phyloP scores from a whole-genome alignment of 2,113 vertebrate species.

The Podarcis muralis region DNA sequence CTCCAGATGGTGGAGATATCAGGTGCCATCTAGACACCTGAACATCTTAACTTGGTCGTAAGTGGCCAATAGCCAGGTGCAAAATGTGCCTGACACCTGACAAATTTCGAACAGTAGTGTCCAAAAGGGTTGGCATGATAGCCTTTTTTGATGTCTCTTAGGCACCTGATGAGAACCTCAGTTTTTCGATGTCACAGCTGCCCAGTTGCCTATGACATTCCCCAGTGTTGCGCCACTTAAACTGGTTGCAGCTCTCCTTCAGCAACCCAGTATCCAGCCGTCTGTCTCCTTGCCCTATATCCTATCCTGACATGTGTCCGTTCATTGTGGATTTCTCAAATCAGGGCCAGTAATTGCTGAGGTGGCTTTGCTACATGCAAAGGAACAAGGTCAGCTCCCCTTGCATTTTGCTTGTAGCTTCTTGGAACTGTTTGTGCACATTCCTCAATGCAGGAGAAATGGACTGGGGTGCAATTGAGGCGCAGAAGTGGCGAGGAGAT shows the following conservation, averaged over 20 bases:
- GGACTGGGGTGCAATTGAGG: background rate
- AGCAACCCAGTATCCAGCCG: background rate
- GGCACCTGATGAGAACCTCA: background rate
- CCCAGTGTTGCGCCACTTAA: background rate
- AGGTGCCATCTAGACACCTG: too few species aligned
- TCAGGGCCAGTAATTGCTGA: background rate
- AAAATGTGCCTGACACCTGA: too few species aligned
- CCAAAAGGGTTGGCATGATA: too few species aligned
- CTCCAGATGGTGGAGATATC: too few species aligned
- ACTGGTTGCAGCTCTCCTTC: background rate
- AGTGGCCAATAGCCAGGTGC: too few species aligned
- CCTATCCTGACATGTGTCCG: background rate
- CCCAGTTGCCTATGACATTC: background rate
- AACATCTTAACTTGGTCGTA: too few species aligned
- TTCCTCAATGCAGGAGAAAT: background rate
- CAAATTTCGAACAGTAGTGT: too few species aligned
- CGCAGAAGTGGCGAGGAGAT: conserved; percentile 30
- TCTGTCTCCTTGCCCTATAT: background rate
- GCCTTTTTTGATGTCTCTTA: background rate
- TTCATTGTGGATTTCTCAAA: background rate
- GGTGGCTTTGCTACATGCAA: background rate
- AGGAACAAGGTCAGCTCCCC: too few species aligned
- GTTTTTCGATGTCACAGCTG: background rate
- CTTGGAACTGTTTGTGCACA: too few species aligned
- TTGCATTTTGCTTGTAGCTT: background rate